Conservation (phyloP, 2,888 invertebrate genomes). For the Athrips mouffetella region DNA sequence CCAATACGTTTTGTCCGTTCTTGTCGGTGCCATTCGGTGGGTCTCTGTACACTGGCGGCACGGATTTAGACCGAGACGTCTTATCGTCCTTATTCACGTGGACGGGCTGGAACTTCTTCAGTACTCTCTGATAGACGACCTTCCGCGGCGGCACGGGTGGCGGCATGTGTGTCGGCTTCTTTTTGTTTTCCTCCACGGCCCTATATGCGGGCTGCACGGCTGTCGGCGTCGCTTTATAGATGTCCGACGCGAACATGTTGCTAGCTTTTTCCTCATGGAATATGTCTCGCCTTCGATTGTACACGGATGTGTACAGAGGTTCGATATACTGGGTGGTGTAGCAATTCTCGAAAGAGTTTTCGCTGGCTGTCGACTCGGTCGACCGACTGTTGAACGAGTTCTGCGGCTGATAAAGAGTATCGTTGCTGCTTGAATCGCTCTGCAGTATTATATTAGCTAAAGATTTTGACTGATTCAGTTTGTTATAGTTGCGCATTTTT, state of each 20-base stretch:
- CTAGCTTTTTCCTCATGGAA: constrained; percentile 63
- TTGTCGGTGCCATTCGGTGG: constrained; percentile 58
- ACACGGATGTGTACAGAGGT: constrained; percentile 67
- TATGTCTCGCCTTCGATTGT: constrained; percentile 63
- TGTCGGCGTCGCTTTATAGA: constrained; percentile 74
- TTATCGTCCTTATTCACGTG: constrained; percentile 80
- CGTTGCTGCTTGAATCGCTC: constrained; percentile 70
- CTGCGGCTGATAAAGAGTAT: constrained; percentile 69
- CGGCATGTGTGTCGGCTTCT: constrained; percentile 74
- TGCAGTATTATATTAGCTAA: constrained; percentile 70
- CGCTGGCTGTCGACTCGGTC: constrained; percentile 69
- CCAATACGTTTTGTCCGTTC: constrained; percentile 55
- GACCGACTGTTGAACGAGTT: constrained; percentile 65
- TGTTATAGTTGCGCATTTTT: constrained; percentile 60
- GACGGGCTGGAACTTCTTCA: constrained; percentile 81
- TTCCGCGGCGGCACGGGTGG: constrained; percentile 80
- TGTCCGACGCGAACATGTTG: constrained; percentile 63
- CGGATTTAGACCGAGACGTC: constrained; percentile 64
- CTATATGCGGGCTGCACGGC: constrained; percentile 64
- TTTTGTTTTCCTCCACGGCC: constrained; percentile 55
- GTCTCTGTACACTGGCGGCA: constrained; percentile 66
- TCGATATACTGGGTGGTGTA: constrained; percentile 71
- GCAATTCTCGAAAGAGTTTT: constrained; percentile 66
- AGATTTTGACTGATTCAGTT: constrained; percentile 71
- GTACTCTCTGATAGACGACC: constrained; percentile 67